Conservation (phyloP, 2,888 invertebrate species). For the Phengaris alcon region DNA sequence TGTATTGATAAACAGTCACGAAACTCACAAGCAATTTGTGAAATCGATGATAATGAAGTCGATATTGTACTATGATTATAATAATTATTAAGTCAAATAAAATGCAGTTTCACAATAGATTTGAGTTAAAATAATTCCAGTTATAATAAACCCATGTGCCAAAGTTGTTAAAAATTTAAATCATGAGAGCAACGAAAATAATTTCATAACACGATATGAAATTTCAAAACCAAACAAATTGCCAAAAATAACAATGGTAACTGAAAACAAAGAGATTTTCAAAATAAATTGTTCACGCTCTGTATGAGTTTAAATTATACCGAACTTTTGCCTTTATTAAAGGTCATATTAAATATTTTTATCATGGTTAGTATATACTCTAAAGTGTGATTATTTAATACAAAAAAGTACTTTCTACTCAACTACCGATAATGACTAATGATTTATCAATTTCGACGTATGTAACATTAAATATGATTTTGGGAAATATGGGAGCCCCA, state of each 20-base stretch:
- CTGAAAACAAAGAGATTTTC: slow-evolving; percentile 13
- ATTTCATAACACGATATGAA: neutral
- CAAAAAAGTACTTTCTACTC: too few species aligned
- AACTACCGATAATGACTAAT: too few species aligned
- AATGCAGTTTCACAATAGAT: too few species aligned
- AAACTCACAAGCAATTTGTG: too few species aligned
- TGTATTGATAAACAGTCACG: too few species aligned
- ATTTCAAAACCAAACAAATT: slow-evolving; percentile 8
- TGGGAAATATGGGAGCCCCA: too few species aligned
- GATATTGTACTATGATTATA: too few species aligned
- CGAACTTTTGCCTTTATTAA: neutral
- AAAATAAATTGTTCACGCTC: neutral
- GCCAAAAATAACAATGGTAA: neutral
- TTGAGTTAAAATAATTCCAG: neutral
- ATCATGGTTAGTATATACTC: neutral
- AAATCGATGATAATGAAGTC: too few species aligned
- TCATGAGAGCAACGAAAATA: neutral
- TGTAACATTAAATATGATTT: too few species aligned
- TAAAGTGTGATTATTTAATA: too few species aligned
- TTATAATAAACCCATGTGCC: neutral
- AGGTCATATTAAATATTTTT: neutral
- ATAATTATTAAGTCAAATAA: too few species aligned
- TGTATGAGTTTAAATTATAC: neutral
- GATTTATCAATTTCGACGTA: too few species aligned
- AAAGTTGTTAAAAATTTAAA: neutral